Evolutionary conservation across 2,113 vertebrate genomes (phyloP).

Genomic region (Ivindomyrus marchei): DNA sequence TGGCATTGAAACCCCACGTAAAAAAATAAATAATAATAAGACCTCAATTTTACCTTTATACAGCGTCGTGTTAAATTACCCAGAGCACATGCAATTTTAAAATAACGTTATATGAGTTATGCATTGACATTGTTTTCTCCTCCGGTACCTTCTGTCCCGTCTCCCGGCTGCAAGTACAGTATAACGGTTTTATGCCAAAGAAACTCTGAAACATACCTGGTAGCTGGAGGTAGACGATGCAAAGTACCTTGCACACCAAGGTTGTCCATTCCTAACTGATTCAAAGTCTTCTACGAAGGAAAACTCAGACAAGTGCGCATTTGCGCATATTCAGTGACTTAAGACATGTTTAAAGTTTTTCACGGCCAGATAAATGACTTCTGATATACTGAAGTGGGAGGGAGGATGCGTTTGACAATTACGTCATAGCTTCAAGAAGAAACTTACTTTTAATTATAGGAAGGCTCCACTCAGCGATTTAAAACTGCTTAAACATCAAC

Average conservation of each 20-base stretch:
- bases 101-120: not conserved
- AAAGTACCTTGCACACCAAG: constrained; percentile 40
- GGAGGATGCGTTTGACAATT: constrained; percentile 2
- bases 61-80: not conserved
- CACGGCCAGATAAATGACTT: not conserved
- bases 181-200: not conserved
- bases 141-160: not conserved
- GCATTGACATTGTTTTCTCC: not conserved
- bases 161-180: not conserved
- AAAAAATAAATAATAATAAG: not conserved
- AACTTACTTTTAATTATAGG: not conserved
- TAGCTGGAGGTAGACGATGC: constrained; percentile 39
- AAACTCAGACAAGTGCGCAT: constrained; percentile 37
- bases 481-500: not conserved
- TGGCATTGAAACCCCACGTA: not conserved
- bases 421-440: constrained; percentile 1
- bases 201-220: constrained; percentile 52
- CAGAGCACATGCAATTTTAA: not conserved
- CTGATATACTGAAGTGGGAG: not conserved
- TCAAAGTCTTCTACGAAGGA: constrained; percentile 44
- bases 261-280: constrained; percentile 57
- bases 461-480: not conserved
- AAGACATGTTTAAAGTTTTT: constrained; percentile 7
- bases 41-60: not conserved
- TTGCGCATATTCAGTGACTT: constrained; percentile 36